Evolutionary conservation across 2,113 vertebrate genomes (phyloP), one percentile per base, ranked within the genome.

Genomic region (Morone chrysops): DNA sequence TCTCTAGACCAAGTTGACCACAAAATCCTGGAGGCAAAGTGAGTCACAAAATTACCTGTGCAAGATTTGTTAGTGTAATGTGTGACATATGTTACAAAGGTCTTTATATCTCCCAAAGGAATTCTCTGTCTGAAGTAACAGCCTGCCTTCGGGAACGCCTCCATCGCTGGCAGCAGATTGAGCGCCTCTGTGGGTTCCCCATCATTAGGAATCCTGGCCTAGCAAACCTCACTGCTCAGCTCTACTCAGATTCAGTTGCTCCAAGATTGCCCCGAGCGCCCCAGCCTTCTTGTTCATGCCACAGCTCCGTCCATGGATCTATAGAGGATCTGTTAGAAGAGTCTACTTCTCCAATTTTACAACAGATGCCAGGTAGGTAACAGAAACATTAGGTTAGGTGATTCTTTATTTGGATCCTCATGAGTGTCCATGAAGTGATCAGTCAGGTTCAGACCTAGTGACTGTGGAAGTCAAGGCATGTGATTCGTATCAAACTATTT

Each of bases 21-120:
- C 83, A 99, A 99, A 93, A 99, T 99, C 87, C 94, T 99, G 88
- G 96, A 97, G 93, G 98, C 98, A 85, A 99, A 99, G 98, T 99
- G 95, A 97, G 97, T 79, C 41, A 57, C 5, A 80, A 31, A 43
- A 43, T 36, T 0, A 38, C 20, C 12, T 57, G n/a, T 38, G 18
- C 41, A 68, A 17, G 6, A 22, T 82, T 61, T 47, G 13, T 62
- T 38, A 70, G 13, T 57, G 9, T 70, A 70, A 66, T 17, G 2
- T 56, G 36, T 31, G 53, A 70, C 12, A 62, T 45, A n/a, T 22
- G 2, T 62, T 10, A 66, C 22, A 36, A 38, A 53, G 5, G 8
- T 63, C n/a, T 84, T 67, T 78, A 20, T 78, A 4, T 69, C 7
- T 90, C 82, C 79, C 87, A 67, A 85, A 99, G 98, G 94, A 98